phyloP scores from a whole-genome alignment of 2,797 vertebrate genomes.

The Xiphorhynchus erythropygius region DNA sequence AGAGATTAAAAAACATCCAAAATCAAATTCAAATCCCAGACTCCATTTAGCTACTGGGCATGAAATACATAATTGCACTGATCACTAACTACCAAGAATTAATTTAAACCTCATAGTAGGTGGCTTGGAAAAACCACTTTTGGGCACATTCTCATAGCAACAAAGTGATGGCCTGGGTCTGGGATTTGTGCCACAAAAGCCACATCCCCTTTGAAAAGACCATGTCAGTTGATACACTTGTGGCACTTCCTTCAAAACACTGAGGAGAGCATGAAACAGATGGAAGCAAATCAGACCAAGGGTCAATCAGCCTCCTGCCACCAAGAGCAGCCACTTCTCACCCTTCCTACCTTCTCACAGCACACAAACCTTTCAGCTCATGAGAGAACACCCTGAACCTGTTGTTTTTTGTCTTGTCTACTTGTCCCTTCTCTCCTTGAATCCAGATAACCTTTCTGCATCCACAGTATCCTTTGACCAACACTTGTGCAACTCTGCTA shows the following conservation, averaged over 20 bases:
- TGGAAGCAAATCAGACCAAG: background rate
- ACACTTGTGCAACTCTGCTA: background rate
- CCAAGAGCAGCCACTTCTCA: background rate
- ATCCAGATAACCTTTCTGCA: background rate
- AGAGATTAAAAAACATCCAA: background rate
- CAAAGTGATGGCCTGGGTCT: background rate
- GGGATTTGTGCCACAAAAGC: background rate
- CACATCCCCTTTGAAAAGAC: background rate
- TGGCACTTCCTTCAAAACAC: background rate
- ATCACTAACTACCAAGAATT: background rate
- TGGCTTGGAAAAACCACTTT: background rate
- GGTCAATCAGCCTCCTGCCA: background rate
- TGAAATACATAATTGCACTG: accelerated
- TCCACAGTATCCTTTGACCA: background rate
- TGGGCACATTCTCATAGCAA: background rate
- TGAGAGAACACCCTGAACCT: background rate
- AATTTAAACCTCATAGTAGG: background rate
- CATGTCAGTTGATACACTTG: background rate
- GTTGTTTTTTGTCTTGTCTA: background rate
- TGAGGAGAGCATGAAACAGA: background rate
- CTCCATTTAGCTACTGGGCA: background rate
- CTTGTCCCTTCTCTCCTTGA: background rate
- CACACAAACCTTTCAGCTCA: background rate
- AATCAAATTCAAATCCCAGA: background rate
- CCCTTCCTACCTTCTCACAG: background rate